Percentiles rank a stretch among this genome's conserved stretches.
phyloP scores from a whole-genome alignment of 2,888 invertebrate genomes.

The Himalopsyche kuldschensis region DNA sequence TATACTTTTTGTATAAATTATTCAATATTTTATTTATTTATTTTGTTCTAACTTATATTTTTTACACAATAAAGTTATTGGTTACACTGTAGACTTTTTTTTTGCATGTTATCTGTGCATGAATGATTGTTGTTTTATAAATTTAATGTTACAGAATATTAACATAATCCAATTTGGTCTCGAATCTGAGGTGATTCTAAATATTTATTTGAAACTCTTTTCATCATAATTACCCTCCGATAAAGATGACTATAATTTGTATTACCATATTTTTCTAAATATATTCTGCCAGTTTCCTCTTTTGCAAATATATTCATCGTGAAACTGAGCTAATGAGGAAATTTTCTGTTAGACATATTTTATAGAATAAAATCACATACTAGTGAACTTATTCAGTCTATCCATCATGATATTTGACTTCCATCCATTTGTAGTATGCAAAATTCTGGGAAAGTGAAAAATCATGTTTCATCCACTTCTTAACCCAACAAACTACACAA shows the following conservation, averaged over 20 bases:
- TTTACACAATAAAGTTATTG: slow-evolving; percentile 29
- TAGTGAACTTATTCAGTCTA: too few relatives aligned
- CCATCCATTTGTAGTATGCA: too few relatives aligned
- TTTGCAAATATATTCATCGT: too few relatives aligned
- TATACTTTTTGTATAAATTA: neutral
- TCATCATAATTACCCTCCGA: too few relatives aligned
- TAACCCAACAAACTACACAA: too few relatives aligned
- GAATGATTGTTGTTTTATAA: neutral
- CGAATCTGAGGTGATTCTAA: neutral
- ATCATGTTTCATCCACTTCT: too few relatives aligned
- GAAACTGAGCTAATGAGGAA: too few relatives aligned
- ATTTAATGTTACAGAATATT: neutral
- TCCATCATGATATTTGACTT: too few relatives aligned
- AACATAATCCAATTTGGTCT: neutral
- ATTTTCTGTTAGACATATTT: too few relatives aligned
- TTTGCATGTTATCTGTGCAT: slow-evolving; percentile 12
- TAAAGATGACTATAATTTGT: neutral
- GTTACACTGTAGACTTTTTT: slow-evolving; percentile 22
- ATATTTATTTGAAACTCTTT: neutral
- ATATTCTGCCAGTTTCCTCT: too few relatives aligned
- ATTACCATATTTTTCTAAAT: neutral
- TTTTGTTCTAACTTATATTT: slow-evolving; percentile 17
- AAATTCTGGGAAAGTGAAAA: too few relatives aligned
- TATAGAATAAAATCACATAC: too few relatives aligned
- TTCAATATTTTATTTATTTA: slow-evolving; percentile 8